These are phyloP conservation scores for Phoxinus dragarum DNA, from an alignment of 2,797 vertebrate species.

Conservation along the genomic window DNA sequence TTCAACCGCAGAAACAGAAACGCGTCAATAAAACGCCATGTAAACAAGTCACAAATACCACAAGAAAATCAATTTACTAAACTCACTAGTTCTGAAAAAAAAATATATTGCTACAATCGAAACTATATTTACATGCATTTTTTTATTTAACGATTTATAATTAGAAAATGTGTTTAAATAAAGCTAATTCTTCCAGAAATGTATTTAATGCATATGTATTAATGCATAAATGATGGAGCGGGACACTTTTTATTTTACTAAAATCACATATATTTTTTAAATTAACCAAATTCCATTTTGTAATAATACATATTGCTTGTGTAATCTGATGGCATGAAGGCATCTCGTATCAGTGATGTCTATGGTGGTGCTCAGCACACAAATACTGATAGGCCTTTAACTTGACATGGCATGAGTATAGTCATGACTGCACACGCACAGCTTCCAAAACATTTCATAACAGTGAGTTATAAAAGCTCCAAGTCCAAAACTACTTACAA, in stretches of 20 bases:
- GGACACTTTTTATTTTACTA: not conserved
- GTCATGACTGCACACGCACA: conserved; percentile 5
- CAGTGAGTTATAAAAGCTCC: not conserved
- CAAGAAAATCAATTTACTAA: not conserved
- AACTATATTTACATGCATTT: not conserved
- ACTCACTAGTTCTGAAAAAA: too few species aligned
- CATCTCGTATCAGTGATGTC: not conserved
- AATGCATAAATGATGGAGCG: not conserved
- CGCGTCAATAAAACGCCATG: not conserved
- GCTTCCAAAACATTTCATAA: not conserved
- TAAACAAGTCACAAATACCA: too few species aligned
- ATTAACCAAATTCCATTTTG: not conserved
- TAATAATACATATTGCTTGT: not conserved
- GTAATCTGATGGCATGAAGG: not conserved
- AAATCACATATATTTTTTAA: not conserved
- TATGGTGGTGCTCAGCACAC: not conserved
- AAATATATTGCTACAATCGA: not conserved
- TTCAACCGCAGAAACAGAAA: not conserved
- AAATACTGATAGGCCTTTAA: conserved; percentile 8
- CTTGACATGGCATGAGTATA: not conserved
- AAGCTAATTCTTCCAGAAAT: not conserved
- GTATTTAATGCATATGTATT: not conserved
- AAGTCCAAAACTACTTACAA: conserved; percentile 6
- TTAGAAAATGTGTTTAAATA: conserved; percentile 4
- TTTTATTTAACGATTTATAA: not conserved